A percentile compares a stretch with the other conserved stretches of the same genome.
These are phyloP conservation scores for Oostethus manadensis DNA, from an alignment of 2,113 vertebrate genomes.

Conservation along the genomic window DNA sequence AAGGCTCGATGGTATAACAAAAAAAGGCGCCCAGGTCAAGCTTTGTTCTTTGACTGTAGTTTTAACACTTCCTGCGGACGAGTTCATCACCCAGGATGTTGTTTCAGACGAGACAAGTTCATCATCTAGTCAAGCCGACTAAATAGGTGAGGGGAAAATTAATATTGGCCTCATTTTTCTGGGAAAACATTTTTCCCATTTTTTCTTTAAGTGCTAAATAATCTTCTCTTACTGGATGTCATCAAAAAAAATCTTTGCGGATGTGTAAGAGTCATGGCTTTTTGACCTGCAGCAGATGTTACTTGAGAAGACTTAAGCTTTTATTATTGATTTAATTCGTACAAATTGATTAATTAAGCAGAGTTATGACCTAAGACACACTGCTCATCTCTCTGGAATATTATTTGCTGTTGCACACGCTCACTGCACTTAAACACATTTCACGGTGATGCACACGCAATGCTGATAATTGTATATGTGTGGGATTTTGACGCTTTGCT, in stretches of 20 bases:
- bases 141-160: constrained; percentile 35
- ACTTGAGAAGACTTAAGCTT: constrained; percentile 29
- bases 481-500: constrained; percentile 17
- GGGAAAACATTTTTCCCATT: constrained; percentile 25
- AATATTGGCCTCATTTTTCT: constrained; percentile 18
- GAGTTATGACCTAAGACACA: constrained; percentile 48
- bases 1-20: constrained; percentile 37
- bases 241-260: constrained; percentile 41
- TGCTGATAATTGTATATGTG: constrained; percentile 27
- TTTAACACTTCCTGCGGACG: constrained; percentile 51
- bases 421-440: constrained; percentile 39
- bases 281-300: constrained; percentile 48
- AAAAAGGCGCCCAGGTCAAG: background rate
- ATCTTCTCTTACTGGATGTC: constrained; percentile 32
- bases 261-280: constrained; percentile 26
- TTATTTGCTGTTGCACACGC: constrained; percentile 25
- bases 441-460: constrained; percentile 27
- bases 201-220: constrained; percentile 18
- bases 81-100: constrained; percentile 37
- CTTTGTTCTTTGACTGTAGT: constrained; percentile 39
- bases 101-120: constrained; percentile 49
- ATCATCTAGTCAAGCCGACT: constrained; percentile 50
- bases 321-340: constrained; percentile 48
- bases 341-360: constrained; percentile 44
- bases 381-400: constrained; percentile 31